Conservation (phyloP, 2,797 vertebrate genomes). For the Parotocinclus haroldoi region DNA sequence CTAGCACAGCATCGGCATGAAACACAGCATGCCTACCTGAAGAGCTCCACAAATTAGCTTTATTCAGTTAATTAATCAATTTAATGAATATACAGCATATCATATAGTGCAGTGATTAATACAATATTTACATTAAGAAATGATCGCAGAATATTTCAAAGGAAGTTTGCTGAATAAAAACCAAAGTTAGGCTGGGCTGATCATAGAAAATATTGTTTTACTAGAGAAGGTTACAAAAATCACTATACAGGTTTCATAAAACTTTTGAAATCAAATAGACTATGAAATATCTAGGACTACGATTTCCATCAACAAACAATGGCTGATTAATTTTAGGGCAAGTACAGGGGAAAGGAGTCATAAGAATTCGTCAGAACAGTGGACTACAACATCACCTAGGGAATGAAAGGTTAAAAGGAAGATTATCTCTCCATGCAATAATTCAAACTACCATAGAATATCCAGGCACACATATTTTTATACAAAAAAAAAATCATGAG, state of each 20-base stretch:
- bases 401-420: slow-evolving; percentile 80
- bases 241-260: slow-evolving; percentile 78
- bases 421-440: slow-evolving; percentile 89
- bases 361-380: slow-evolving; percentile 84
- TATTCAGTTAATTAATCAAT: too few species aligned
- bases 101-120: too few species aligned
- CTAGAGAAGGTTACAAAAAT: slow-evolving; percentile 99
- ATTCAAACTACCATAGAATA: slow-evolving; percentile 89
- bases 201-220: slow-evolving; percentile 99
- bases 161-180: slow-evolving; percentile 60
- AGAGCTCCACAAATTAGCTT: too few species aligned
- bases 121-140: neutral
- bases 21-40: too few species aligned
- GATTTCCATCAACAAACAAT: slow-evolving; percentile 77
- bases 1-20: too few species aligned
- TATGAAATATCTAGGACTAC: slow-evolving; percentile 79
- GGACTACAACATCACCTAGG: slow-evolving; percentile 94
- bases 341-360: slow-evolving; percentile 56
- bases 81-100: too few species aligned
- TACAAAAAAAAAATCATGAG: slow-evolving; percentile 38
- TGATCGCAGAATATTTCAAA: neutral
- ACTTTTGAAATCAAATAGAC: slow-evolving; percentile 71
- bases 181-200: slow-evolving; percentile 85
- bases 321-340: slow-evolving; percentile 60
- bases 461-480: slow-evolving; percentile 48